A percentile compares a stretch with the other conserved stretches of the same genome.
phyloP scores from a whole-genome alignment of 1,140 invertebrate genomes.

The Drosophila micromelanica region DNA sequence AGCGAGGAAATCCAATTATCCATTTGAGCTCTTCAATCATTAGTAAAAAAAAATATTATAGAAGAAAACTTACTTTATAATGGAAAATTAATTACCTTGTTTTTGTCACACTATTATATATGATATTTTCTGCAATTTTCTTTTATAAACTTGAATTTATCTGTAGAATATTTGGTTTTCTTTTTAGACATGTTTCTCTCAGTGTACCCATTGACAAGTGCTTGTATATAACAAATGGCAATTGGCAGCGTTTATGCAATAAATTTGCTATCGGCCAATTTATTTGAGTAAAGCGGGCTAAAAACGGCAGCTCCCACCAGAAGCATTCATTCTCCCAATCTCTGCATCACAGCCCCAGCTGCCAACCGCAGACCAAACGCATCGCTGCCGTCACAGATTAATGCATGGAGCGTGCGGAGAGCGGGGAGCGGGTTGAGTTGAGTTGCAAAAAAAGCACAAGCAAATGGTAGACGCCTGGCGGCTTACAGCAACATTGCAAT shows the following conservation, averaged over 20 bases:
- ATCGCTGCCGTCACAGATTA: constrained; percentile 73
- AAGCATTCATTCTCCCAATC: constrained; percentile 47
- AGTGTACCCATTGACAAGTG: constrained; percentile 18
- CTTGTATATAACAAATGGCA: constrained; percentile 69
- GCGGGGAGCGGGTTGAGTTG: background rate
- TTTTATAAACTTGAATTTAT: too few relatives aligned
- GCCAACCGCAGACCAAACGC: constrained; percentile 56
- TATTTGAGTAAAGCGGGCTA: constrained; percentile 73
- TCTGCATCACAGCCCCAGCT: constrained; percentile 30
- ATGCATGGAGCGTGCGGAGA: constrained; percentile 52
- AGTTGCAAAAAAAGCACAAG: constrained; percentile 7
- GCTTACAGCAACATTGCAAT: constrained; percentile 63
- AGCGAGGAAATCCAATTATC: too few relatives aligned
- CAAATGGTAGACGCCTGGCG: constrained; percentile 36
- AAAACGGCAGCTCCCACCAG: constrained; percentile 48
- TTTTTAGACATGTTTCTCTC: background rate
- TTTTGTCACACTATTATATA: background rate
- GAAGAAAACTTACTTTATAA: too few relatives aligned
- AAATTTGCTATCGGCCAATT: constrained; percentile 72
- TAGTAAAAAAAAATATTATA: too few relatives aligned
- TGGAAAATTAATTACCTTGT: too few relatives aligned
- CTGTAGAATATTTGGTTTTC: background rate
- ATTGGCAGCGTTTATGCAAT: constrained; percentile 76
- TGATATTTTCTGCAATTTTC: too few relatives aligned
- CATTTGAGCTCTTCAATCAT: too few relatives aligned